phyloP scores from a whole-genome alignment of 1,140 invertebrate genomes.

The Apocrypta bakeri region DNA sequence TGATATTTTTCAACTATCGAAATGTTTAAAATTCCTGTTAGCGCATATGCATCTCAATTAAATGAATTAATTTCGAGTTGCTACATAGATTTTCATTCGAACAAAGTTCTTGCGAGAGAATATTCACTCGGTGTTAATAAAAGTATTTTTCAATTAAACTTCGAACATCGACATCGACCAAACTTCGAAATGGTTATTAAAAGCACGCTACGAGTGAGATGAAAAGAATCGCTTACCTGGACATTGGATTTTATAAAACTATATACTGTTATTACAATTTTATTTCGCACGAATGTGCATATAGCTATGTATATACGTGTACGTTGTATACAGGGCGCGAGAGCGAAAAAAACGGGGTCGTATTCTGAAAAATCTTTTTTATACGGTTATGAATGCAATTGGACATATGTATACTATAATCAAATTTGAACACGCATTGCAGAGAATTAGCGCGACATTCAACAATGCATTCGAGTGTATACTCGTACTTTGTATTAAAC shows the following conservation, averaged over 20 bases:
- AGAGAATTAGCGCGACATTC: too few relatives aligned
- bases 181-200: slow-evolving; percentile 31
- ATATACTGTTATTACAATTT: too few relatives aligned
- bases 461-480: too few relatives aligned
- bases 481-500: too few relatives aligned
- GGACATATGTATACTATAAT: too few relatives aligned
- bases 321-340: too few relatives aligned
- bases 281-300: too few relatives aligned
- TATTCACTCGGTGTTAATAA: slow-evolving; percentile 48
- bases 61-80: slow-evolving; percentile 51
- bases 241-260: not conserved
- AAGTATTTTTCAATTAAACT: slow-evolving; percentile 52
- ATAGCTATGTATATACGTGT: too few relatives aligned
- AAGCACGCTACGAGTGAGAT: not conserved
- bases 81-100: slow-evolving; percentile 50
- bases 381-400: too few relatives aligned
- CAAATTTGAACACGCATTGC: too few relatives aligned
- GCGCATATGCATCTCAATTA: slow-evolving; percentile 45
- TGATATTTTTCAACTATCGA: slow-evolving; percentile 42
- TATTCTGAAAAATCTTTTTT: too few relatives aligned
- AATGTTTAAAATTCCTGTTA: slow-evolving; percentile 43
- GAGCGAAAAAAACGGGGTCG: too few relatives aligned
- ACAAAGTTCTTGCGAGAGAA: not conserved
- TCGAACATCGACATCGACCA: not conserved
- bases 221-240: not conserved